Percentiles rank a stretch among this genome's conserved stretches.
Conservation (phyloP, 2,888 invertebrate genomes). For the Drosophila merina region DNA sequence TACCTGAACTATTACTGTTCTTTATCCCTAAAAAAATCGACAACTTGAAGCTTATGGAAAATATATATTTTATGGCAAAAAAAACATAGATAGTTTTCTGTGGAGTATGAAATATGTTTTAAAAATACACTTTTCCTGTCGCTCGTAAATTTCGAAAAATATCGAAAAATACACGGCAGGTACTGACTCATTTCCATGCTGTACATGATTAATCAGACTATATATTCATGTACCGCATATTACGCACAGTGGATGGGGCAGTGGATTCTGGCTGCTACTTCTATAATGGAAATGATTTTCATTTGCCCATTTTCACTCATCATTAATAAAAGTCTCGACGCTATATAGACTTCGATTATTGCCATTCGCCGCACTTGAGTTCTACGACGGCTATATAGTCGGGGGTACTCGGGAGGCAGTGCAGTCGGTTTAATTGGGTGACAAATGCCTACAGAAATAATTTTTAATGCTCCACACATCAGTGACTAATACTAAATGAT, state of each 20-base stretch:
- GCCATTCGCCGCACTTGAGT: slow-evolving; percentile 50
- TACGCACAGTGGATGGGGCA: slow-evolving; percentile 51
- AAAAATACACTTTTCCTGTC: slow-evolving; percentile 69
- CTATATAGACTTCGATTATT: slow-evolving; percentile 55
- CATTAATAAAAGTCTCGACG: slow-evolving; percentile 76
- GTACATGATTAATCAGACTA: slow-evolving; percentile 66
- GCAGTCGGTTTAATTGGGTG: slow-evolving; percentile 77
- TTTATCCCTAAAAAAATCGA: slow-evolving; percentile 1
- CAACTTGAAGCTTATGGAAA: slow-evolving; percentile 1
- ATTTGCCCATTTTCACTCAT: slow-evolving; percentile 70
- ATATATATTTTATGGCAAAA: background rate
- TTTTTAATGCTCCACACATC: slow-evolving; percentile 75
- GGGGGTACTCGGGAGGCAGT: slow-evolving; percentile 14
- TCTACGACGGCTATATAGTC: slow-evolving; percentile 30
- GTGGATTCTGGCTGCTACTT: slow-evolving; percentile 19
- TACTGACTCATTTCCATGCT: slow-evolving; percentile 65
- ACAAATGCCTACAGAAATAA: slow-evolving; percentile 76
- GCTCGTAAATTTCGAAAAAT: slow-evolving; percentile 60
- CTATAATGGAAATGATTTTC: slow-evolving; percentile 53
- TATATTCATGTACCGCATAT: slow-evolving; percentile 26
- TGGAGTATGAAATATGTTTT: slow-evolving; percentile 67
- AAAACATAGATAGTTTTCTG: background rate
- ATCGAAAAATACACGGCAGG: slow-evolving; percentile 53
- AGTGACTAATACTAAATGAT: slow-evolving; percentile 75
- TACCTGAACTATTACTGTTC: slow-evolving; percentile 30